These are phyloP conservation scores for Scaptomyza montana DNA, from an alignment of 1,140 invertebrate genomes.

Conservation along the genomic window DNA sequence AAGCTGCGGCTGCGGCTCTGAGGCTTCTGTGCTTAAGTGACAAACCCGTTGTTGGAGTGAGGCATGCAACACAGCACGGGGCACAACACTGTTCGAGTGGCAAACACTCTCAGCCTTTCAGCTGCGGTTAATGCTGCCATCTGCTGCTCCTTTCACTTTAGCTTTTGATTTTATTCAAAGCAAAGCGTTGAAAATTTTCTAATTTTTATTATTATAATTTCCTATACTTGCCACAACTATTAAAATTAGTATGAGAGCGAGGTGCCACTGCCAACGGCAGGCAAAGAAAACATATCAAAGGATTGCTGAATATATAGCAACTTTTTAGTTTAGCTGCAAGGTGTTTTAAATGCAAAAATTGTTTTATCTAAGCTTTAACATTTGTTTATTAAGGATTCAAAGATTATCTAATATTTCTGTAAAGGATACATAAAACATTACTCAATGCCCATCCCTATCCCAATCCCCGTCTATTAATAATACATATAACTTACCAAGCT, in stretches of 20 bases:
- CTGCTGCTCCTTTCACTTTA: conserved; percentile 15
- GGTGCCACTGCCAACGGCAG: conserved; percentile 15
- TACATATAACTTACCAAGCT: too few species aligned
- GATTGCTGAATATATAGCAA: background rate
- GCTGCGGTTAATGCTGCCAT: conserved; percentile 37
- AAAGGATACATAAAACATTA: too few species aligned
- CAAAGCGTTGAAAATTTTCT: conserved; percentile 26
- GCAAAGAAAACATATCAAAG: background rate
- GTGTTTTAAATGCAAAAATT: background rate
- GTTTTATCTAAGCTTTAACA: too few species aligned
- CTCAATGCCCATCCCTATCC: too few species aligned
- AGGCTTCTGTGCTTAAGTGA: conserved; percentile 48
- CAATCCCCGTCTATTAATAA: too few species aligned
- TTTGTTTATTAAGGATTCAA: too few species aligned
- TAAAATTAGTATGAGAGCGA: conserved; percentile 21
- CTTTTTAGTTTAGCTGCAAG: too few species aligned
- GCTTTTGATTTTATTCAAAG: conserved; percentile 31
- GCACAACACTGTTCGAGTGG: conserved; percentile 2
- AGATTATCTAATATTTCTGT: too few species aligned
- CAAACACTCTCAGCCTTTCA: conserved; percentile 6
- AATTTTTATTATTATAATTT: conserved; percentile 15
- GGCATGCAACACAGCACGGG: conserved; percentile 1
- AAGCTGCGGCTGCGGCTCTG: conserved; percentile 10
- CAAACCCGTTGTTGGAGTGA: background rate
- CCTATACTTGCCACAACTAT: conserved; percentile 23